Evolutionary conservation across 2,888 invertebrate genomes (phyloP), one percentile per base, ranked within the genome.

Genomic region (Netelia melanura): DNA sequence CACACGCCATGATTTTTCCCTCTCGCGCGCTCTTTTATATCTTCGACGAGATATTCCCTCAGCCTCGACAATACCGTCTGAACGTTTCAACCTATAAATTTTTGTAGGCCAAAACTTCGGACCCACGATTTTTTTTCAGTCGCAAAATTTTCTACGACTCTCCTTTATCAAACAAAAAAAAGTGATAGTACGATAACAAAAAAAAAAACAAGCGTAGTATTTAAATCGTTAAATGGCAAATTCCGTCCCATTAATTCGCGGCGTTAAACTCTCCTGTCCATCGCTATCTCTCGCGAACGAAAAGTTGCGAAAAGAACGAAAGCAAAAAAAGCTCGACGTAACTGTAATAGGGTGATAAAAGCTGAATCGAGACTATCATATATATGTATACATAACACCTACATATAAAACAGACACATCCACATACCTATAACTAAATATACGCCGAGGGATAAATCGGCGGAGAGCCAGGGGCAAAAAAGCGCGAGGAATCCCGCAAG

Each of bases 1-100:
- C n/a, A 74, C 61, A 71, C 62, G 61, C 65, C 21, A 84, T 71
- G 71, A 77, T 81, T 81, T 54, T 56, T 44, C 56, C 68, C 43
- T 38, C 72, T 54, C 62, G 38, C 30, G 67, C 17, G 30, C 21
- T 23, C 23, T 64, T 68, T 80, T 71, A 76, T 71, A 65, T 71
- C 23, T 48, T 14, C 48, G 17, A 21, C n/a, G 30, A 67, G 68
- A 70, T 65, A 58, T 67, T 48, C 74, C 43, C n/a, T 48, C 30
- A 5, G 62, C 62, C 30, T 25, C 43, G 8, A 21, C 58, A 48
- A 25, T 21, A n/a, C n/a, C 30, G 30, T 5, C 56, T 25, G 14
- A 25, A 56, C 48, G 61, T 65, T 61, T 56, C 44, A 67, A 81
- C 38, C 61, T 77, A 25, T 67, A 71, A 62, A 68, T 72, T 64